A percentile compares a stretch with the other conserved stretches of the same genome.
phyloP scores from a whole-genome alignment of 2,113 vertebrate species.

The Dicaeum eximium region DNA sequence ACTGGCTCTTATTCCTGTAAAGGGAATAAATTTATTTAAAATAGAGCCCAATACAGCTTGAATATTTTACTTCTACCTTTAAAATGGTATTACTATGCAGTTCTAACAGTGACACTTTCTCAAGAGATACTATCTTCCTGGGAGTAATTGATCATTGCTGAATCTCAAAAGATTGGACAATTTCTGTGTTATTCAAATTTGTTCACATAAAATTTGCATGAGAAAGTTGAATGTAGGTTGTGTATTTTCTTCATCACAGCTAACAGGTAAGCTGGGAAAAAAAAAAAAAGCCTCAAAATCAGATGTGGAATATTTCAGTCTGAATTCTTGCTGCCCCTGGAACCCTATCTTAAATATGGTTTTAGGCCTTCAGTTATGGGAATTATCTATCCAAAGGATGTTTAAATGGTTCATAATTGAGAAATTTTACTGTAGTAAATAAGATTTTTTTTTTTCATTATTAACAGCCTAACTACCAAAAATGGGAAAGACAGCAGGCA shows the following conservation, averaged over 20 bases:
- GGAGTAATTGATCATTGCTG: background rate
- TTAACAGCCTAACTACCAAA: background rate
- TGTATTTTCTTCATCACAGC: background rate
- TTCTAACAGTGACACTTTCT: background rate
- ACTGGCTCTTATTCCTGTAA: background rate
- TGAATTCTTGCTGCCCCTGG: background rate
- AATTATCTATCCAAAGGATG: background rate
- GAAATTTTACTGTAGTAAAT: background rate
- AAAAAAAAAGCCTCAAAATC: background rate
- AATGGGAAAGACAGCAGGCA: background rate
- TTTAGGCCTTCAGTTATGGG: background rate
- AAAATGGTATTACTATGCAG: background rate
- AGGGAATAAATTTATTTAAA: background rate
- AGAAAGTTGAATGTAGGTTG: background rate
- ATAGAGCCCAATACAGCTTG: background rate
- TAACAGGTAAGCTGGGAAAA: background rate
- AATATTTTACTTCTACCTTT: background rate
- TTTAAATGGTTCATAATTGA: background rate
- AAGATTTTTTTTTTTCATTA: background rate
- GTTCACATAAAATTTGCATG: background rate
- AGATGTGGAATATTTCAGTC: background rate
- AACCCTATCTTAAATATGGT: background rate
- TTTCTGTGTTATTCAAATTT: background rate
- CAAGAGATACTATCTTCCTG: background rate
- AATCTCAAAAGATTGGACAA: background rate